Evolutionary conservation across 2,113 vertebrate species (phyloP).

Genomic region (Rhinogobius similis): DNA sequence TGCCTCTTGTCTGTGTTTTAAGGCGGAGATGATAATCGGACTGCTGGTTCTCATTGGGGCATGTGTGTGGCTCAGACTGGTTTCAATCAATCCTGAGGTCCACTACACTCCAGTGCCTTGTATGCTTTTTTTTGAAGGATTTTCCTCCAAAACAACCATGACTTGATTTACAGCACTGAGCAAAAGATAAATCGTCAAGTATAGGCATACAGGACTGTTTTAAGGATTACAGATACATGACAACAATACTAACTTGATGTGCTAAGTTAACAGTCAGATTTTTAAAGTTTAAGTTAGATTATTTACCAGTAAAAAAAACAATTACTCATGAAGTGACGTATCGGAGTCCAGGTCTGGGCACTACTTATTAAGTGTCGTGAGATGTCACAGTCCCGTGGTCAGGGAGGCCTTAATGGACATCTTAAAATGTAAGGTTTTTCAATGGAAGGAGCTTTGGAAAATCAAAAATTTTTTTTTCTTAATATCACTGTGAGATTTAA

Average conservation of each 20-base stretch:
- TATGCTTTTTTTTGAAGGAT: background rate
- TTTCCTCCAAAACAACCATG: background rate
- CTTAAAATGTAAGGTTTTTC: too few species aligned
- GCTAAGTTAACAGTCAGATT: background rate
- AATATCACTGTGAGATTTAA: background rate
- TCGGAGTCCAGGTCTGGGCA: too few species aligned
- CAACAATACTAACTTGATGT: too few species aligned
- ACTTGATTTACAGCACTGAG: background rate
- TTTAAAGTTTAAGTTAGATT: background rate
- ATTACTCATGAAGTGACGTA: background rate
- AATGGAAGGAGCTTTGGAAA: too few species aligned
- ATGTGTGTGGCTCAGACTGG: conserved; percentile 36
- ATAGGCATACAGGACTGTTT: background rate
- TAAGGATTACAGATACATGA: background rate
- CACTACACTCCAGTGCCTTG: conserved; percentile 10
- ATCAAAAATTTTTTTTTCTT: too few species aligned
- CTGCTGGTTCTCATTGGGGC: conserved; percentile 44
- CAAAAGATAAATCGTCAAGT: background rate
- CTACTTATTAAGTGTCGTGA: too few species aligned
- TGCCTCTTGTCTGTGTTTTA: conserved; percentile 39
- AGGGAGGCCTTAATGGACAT: too few species aligned
- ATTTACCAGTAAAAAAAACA: background rate
- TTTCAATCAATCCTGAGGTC: conserved; percentile 41
- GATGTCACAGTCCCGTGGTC: too few species aligned
- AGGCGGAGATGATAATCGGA: conserved; percentile 52